A percentile compares a stretch with the other conserved stretches of the same genome.
Evolutionary conservation across 2,888 invertebrate genomes (phyloP).

Genomic region (Cephus pygmeus): DNA sequence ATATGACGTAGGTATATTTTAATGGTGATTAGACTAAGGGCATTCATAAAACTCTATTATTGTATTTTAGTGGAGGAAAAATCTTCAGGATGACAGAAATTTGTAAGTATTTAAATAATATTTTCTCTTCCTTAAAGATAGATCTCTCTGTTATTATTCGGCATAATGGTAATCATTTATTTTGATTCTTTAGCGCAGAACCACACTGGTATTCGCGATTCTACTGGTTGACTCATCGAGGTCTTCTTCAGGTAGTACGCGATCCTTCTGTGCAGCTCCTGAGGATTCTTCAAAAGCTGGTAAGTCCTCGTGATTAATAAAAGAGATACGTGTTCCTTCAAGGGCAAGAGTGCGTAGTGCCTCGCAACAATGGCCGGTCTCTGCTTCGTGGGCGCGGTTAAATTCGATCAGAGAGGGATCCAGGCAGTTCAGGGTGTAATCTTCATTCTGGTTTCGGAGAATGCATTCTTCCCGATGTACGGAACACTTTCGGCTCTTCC

Average conservation of each 20-base stretch:
- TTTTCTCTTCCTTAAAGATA: neutral
- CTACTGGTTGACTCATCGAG: slow-evolving; percentile 80
- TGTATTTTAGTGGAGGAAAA: slow-evolving; percentile 32
- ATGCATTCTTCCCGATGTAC: slow-evolving; percentile 93
- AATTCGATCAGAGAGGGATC: slow-evolving; percentile 82
- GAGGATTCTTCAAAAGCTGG: slow-evolving; percentile 84
- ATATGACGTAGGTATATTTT: slow-evolving; percentile 65
- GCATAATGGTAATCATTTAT: neutral
- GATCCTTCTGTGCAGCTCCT: slow-evolving; percentile 85
- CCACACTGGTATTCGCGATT: slow-evolving; percentile 80
- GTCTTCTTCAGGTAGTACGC: slow-evolving; percentile 77
- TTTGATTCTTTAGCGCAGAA: slow-evolving; percentile 66
- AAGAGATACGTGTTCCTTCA: slow-evolving; percentile 49
- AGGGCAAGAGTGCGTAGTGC: slow-evolving; percentile 69
- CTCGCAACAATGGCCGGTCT: slow-evolving; percentile 83
- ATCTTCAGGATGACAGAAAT: slow-evolving; percentile 24
- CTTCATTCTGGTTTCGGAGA: slow-evolving; percentile 89
- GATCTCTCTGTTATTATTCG: neutral
- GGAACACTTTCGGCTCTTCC: slow-evolving; percentile 88
- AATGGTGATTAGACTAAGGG: neutral
- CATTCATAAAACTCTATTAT: neutral
- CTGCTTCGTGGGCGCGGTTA: slow-evolving; percentile 82
- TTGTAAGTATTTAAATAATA: slow-evolving; percentile 37
- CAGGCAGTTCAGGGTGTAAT: slow-evolving; percentile 89
- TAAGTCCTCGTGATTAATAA: slow-evolving; percentile 65